These are phyloP conservation scores for Nomada fabriciana DNA, from an alignment of 2,888 invertebrate genomes.

Conservation along the genomic window DNA sequence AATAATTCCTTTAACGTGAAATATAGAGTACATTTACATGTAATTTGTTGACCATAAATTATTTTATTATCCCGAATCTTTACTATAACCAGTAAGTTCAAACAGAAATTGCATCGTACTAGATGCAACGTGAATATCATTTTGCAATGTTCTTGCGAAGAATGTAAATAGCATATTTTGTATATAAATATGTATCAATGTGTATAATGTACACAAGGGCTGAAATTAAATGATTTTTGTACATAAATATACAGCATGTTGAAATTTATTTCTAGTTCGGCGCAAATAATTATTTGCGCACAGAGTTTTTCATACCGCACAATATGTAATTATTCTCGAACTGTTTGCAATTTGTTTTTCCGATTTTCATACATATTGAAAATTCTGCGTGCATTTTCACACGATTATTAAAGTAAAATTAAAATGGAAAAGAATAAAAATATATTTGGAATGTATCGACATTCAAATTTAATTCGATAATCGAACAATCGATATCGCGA, in stretches of 20 bases:
- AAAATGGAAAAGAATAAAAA: background rate
- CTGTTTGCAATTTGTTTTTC: conserved; percentile 1
- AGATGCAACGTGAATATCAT: background rate
- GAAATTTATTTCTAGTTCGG: background rate
- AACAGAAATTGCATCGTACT: background rate
- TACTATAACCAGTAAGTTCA: too few species aligned
- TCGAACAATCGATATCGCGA: conserved; percentile 3
- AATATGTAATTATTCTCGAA: too few species aligned
- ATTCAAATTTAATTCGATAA: conserved; percentile 4
- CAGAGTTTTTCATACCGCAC: too few species aligned
- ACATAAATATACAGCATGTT: conserved; percentile 24
- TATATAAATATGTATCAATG: conserved; percentile 41
- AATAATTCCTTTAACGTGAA: conserved; percentile 33
- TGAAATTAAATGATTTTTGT: conserved; percentile 46
- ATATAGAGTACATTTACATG: background rate
- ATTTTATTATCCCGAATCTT: too few species aligned
- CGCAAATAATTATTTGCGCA: conserved; percentile 1
- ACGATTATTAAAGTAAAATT: background rate
- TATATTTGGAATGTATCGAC: background rate
- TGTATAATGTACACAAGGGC: conserved; percentile 20
- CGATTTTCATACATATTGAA: background rate
- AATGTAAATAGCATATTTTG: conserved; percentile 28
- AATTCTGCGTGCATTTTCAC: background rate
- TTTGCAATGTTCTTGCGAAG: background rate
- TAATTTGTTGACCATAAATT: too few species aligned